These are phyloP conservation scores for Phoxinus phoxinus DNA, from an alignment of 2,113 vertebrate genomes.

Conservation along the genomic window DNA sequence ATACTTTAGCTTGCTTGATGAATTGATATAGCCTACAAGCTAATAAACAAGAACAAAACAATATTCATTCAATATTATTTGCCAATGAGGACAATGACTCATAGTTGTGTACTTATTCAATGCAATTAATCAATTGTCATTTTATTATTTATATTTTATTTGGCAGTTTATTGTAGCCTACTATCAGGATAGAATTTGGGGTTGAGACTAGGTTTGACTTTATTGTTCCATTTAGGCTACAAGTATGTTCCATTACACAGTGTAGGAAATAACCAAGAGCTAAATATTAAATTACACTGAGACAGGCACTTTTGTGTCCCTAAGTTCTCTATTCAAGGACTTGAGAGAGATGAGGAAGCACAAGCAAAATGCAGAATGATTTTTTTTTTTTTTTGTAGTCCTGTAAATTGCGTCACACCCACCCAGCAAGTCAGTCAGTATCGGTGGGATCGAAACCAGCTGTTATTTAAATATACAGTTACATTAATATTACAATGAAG, in stretches of 20 bases:
- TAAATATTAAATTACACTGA: constrained; percentile 40
- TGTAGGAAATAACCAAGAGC: constrained; percentile 33
- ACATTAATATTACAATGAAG: neutral
- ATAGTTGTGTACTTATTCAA: neutral
- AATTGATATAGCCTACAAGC: neutral
- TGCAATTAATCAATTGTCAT: neutral
- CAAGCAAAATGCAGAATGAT: neutral
- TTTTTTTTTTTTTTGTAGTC: neutral
- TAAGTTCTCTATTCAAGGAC: neutral
- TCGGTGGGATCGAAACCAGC: constrained; percentile 75
- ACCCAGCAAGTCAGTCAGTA: constrained; percentile 72
- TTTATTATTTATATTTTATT: neutral
- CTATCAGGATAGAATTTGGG: neutral
- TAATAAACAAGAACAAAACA: neutral
- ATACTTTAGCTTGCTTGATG: neutral
- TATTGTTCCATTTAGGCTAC: neutral
- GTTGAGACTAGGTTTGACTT: neutral
- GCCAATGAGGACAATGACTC: neutral
- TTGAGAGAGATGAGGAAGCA: neutral
- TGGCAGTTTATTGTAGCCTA: neutral
- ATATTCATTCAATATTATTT: neutral
- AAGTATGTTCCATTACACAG: neutral
- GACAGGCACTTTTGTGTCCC: neutral
- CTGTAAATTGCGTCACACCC: constrained; percentile 68
- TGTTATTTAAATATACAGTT: constrained; percentile 51